Conservation (phyloP, 2,113 vertebrate genomes). For the Lanius collurio region DNA sequence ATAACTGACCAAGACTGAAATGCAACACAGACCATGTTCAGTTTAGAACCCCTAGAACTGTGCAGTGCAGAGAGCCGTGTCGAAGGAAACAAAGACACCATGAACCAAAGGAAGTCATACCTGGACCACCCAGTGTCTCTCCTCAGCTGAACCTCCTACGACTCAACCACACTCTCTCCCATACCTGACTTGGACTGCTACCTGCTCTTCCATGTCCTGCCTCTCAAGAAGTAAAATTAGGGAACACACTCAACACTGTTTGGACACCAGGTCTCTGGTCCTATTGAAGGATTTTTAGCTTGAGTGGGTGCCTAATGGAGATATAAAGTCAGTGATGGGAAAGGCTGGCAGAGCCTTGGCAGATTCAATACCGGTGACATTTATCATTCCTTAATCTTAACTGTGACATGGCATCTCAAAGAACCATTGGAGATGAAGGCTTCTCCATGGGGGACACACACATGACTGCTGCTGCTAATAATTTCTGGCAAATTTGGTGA, state of each 20-base stretch:
- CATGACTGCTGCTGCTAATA: neutral
- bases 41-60: neutral
- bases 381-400: neutral
- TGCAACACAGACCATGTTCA: neutral
- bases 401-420: neutral
- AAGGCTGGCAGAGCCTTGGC: neutral
- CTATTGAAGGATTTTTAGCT: neutral
- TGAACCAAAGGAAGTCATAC: neutral
- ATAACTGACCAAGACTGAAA: neutral
- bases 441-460: neutral
- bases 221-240: neutral
- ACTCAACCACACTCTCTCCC: neutral
- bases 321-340: neutral
- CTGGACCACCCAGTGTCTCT: neutral
- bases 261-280: neutral
- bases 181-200: neutral
- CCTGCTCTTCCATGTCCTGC: neutral
- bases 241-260: neutral
- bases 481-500: neutral
- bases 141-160: neutral
- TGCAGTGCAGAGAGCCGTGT: neutral
- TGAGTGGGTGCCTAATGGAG: neutral
- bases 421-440: neutral
- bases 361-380: neutral
- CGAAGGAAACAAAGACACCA: neutral